Percentiles rank a stretch among this genome's conserved stretches.
These are phyloP conservation scores for Scolopax mira DNA, from an alignment of 2,113 vertebrate species.

Conservation along the genomic window DNA sequence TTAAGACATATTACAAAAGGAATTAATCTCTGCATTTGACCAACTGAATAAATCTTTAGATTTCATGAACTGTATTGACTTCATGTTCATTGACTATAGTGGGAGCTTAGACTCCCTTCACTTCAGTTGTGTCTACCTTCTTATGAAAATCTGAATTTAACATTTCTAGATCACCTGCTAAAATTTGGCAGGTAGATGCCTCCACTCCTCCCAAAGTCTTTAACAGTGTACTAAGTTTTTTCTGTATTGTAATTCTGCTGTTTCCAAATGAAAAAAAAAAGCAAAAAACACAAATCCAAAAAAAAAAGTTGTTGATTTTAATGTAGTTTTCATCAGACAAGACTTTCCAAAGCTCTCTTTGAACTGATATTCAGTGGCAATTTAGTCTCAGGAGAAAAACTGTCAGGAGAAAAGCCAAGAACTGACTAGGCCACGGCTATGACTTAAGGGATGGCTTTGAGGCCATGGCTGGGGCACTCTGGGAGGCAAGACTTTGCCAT, in stretches of 20 bases:
- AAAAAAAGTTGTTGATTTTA: not conserved
- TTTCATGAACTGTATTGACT: not conserved
- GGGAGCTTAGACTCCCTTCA: not conserved
- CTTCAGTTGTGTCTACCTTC: not conserved
- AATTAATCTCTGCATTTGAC: not conserved
- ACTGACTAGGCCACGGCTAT: not conserved
- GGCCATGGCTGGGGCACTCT: not conserved
- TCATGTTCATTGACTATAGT: not conserved
- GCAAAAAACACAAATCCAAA: not conserved
- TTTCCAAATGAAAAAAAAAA: not conserved
- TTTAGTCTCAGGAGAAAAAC: not conserved
- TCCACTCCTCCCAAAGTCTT: not conserved
- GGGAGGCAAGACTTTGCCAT: not conserved
- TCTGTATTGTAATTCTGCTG: not conserved
- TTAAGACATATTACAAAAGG: not conserved
- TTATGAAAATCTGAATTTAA: not conserved
- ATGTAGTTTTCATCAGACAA: not conserved
- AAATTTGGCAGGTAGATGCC: not conserved
- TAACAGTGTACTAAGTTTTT: not conserved
- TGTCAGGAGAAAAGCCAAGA: not conserved
- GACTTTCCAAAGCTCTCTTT: not conserved
- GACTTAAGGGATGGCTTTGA: not conserved
- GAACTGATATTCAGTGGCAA: not conserved
- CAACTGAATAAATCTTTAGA: not conserved
- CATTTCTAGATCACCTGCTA: not conserved